Base-by-base conservation (phyloP, 2,113 vertebrate species). In the Murina feae region DNA sequence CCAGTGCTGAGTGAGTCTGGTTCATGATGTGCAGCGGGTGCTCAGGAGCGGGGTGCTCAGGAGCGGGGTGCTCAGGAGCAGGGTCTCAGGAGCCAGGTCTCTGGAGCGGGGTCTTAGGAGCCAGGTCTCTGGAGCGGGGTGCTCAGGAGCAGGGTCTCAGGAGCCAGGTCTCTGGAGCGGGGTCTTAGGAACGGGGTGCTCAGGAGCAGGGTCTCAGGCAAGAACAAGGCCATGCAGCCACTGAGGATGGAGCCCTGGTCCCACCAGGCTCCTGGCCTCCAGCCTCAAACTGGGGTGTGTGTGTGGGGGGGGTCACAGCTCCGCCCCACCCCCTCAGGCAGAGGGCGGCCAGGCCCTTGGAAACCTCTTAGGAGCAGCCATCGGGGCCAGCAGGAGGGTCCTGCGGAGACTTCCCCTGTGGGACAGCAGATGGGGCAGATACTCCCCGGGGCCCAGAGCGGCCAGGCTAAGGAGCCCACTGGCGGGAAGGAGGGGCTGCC, bases 251-350 rank as follows among this genome's bases (percentile, higher is more conserved):
- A 66, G 79, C 32, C n/a, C 39, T 5, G 42, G 7, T 44, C 37
- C 58, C 0, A 14, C 16, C 30, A 65, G 11, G 47, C 16, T 25
- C 47, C 39, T 42, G 20, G 42, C 17, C 32, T 75, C 78, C 4
- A 47, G 58, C 58, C 44, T 35, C 35, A 11, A 4, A 11, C 11
- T 13, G 32, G 47, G 37, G 6, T 4, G n/a, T n/a, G n/a, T n/a
- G n/a, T n/a, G n/a, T n/a, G n/a, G n/a, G 9, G 16, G 32, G 49
- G 17, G 10, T 7, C 8, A 4, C 2, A 14, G 85, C 65, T 3
- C 51, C 5, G 0, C 0, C 1, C 10, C 65, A 21, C 6, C 63
- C 32, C 0, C 2, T 11, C 68, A 23, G 21, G 35, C 18, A 1
- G 4, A 13, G 9, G 37, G 63, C n/a, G 6, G 21, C 9, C 14